Base-by-base conservation (phyloP, 2,113 vertebrate species). In the Gavialis gangeticus region DNA sequence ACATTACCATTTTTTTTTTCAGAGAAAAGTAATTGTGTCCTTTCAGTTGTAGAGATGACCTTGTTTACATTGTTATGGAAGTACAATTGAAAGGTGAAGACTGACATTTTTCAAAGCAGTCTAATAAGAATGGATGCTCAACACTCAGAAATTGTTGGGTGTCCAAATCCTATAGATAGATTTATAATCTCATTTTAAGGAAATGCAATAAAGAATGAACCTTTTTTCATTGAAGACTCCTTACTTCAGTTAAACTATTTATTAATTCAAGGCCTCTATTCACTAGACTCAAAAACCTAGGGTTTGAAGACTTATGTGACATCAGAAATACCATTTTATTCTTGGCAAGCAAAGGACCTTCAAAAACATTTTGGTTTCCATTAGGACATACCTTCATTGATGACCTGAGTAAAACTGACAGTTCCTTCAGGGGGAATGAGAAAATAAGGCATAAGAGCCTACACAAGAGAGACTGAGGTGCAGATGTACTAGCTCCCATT, bases 41-140 rank as follows among this genome's bases (percentile, higher is more conserved):
- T 34, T 77, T 17, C 19, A 21, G 10, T 0, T 0, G 14, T 67
- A 82, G 30, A 89, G 57, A 5, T 21, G 12, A 5, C 19, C 12
- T 2, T 17, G 5, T 66, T 6, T 60, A 3, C 67, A 12, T 60
- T 54, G 12, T 24, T 16, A 12, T 22, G 57, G 87, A 80, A 66
- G 0, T 4, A 10, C 10, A 54, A 55, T 56, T 62, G 58, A 78
- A 63, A 21, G 46, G 24, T 12, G 75, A 82, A 25, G 27, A 27
- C 24, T 94, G 63, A 58, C 91, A 37, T 34, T 90, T 95, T 78
- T 64, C 79, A 91, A 87, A 91, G 79, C 54, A 63, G n/a, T 78
- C 58, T 21, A 25, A 75, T 55, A 46, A 84, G 66, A 56, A 85
- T 87, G 75, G 54, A 79, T 87, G 22, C 63, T 94, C 37, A 22